Conservation (phyloP, 2,888 invertebrate species). For the Venusia cambrica region DNA sequence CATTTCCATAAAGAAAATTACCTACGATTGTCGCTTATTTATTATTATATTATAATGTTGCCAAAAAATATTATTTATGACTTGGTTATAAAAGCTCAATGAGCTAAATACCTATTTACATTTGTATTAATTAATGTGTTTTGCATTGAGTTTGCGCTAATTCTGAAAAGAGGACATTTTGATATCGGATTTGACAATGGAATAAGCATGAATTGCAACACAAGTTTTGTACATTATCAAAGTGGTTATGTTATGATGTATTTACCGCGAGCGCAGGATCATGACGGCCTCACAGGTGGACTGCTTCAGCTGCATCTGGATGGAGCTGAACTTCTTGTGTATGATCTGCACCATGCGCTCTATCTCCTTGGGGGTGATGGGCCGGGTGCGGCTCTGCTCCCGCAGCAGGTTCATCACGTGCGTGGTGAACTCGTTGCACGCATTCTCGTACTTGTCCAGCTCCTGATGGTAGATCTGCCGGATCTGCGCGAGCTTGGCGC, state of each 20-base stretch:
- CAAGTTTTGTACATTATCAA: no score
- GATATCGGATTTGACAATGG: no score
- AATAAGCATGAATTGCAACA: no score
- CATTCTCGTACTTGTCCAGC: slow-evolving; percentile 99
- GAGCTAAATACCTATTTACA: no score
- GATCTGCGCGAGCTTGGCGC: slow-evolving; percentile 98
- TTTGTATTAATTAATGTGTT: no score
- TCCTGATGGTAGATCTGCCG: slow-evolving; percentile 99
- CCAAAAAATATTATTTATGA: no score
- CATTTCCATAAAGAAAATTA: no score
- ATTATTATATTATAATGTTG: no score
- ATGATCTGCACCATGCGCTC: slow-evolving; percentile 99
- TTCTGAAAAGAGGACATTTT: no score
- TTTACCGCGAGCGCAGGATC: slow-evolving; percentile 92
- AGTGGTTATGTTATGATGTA: slow-evolving; percentile 5
- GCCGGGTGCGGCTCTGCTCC: slow-evolving; percentile 98
- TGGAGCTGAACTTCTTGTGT: slow-evolving; percentile 98
- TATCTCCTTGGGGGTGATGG: slow-evolving; percentile 99
- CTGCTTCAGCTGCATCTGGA: slow-evolving; percentile 99
- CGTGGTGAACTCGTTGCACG: slow-evolving; percentile 99
- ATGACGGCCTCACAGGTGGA: slow-evolving; percentile 99
- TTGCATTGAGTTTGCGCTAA: no score
- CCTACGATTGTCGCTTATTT: no score
- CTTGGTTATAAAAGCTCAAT: no score
- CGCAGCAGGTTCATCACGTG: slow-evolving; percentile 99